Percentiles rank a stretch among this genome's conserved stretches.
Conservation (phyloP, 2,888 invertebrate species). For the Drosophila aldrichi region DNA sequence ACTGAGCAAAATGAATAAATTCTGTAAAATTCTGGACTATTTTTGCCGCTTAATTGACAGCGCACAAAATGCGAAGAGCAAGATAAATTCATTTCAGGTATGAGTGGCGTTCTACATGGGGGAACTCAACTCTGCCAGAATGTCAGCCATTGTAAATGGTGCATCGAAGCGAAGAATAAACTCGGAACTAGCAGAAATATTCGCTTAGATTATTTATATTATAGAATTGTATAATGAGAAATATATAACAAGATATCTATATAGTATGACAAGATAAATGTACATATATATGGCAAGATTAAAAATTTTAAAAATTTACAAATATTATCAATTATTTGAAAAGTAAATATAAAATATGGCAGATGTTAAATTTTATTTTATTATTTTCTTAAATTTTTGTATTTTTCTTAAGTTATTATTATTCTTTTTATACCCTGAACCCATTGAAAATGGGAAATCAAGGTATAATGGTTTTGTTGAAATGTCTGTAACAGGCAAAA, state of each 20-base stretch:
- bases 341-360: no score
- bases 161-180: background rate
- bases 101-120: background rate
- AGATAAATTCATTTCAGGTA: background rate
- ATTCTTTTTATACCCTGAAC: no score
- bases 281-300: background rate
- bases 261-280: no score
- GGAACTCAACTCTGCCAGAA: background rate
- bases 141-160: background rate
- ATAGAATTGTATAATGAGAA: background rate
- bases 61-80: background rate
- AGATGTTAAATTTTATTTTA: no score
- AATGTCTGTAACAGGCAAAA: no score
- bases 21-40: conserved; percentile 18
- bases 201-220: background rate
- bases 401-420: no score
- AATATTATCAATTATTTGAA: no score
- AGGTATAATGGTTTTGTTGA: no score
- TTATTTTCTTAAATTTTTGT: no score
- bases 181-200: background rate
- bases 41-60: conserved; percentile 7
- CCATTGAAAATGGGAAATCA: no score
- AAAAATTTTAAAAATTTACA: no score
- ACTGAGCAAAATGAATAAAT: background rate
- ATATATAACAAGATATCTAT: background rate